Conservation (phyloP, 2,888 invertebrate genomes). For the Chymomyza fuscimana region DNA sequence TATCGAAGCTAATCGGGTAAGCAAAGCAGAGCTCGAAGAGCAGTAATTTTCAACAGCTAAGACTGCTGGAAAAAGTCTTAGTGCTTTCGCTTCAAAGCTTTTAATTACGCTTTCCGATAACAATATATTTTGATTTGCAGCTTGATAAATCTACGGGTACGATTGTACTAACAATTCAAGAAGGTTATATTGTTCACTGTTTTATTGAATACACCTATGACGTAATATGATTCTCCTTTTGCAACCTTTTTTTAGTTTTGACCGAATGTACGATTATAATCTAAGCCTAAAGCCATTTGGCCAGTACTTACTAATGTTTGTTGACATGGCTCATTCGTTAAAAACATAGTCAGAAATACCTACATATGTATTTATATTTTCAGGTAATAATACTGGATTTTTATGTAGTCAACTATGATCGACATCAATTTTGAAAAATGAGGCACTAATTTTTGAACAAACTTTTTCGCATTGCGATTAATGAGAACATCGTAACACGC, state of each 20-base stretch:
- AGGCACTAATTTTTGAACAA: too few relatives aligned
- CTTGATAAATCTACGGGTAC: constrained; percentile 38
- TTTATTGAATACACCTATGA: not conserved
- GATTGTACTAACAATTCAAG: constrained; percentile 27
- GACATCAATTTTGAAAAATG: too few relatives aligned
- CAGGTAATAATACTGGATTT: too few relatives aligned
- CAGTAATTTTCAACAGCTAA: constrained; percentile 39
- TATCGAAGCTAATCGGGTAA: constrained; percentile 81
- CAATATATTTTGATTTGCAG: constrained; percentile 63
- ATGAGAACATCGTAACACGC: too few relatives aligned
- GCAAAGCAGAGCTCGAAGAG: constrained; percentile 52
- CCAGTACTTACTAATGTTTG: too few relatives aligned
- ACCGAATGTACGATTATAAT: too few relatives aligned
- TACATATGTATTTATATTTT: too few relatives aligned
- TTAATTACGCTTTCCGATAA: constrained; percentile 41
- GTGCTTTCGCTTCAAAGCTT: constrained; percentile 56
- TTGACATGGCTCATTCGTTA: too few relatives aligned
- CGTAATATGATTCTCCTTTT: not conserved
- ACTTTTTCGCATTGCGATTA: too few relatives aligned
- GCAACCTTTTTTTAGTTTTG: not conserved
- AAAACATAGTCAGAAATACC: too few relatives aligned
- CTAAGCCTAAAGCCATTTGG: too few relatives aligned
- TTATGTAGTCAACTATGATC: too few relatives aligned
- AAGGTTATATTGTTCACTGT: constrained; percentile 9
- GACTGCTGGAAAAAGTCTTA: constrained; percentile 62